Evolutionary conservation across 2,113 vertebrate genomes (phyloP).

Genomic region (Tychaedon coryphoeus): DNA sequence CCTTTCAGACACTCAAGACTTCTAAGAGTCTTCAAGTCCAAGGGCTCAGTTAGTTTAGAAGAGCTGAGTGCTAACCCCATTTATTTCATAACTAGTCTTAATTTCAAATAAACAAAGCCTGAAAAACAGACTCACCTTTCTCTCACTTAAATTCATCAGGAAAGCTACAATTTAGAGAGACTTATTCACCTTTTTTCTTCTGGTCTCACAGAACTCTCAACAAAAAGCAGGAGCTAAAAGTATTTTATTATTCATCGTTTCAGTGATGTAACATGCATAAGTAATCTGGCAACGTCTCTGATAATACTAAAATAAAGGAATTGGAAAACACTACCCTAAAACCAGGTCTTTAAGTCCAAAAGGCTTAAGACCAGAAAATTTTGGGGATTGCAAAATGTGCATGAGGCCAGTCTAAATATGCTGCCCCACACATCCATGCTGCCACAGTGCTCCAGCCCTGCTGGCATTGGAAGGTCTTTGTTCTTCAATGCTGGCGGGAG

Average conservation of each 20-base stretch:
- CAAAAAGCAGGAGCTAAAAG: neutral
- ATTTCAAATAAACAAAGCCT: constrained; percentile 1
- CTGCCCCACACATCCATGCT: neutral
- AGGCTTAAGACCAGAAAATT: neutral
- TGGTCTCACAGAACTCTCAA: neutral
- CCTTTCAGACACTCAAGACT: constrained; percentile 27
- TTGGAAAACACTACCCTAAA: neutral
- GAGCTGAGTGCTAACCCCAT: neutral
- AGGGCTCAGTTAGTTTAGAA: neutral
- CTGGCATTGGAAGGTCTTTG: neutral
- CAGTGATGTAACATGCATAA: accelerated
- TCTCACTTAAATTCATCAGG: neutral
- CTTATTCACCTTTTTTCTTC: neutral
- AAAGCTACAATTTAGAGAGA: neutral
- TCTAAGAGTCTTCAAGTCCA: neutral
- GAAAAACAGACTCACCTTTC: neutral
- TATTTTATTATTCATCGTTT: neutral
- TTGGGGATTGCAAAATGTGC: neutral
- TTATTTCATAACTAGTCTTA: neutral
- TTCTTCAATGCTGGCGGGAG: neutral
- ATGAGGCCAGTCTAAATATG: neutral
- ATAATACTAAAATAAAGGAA: neutral
- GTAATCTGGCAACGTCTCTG: neutral
- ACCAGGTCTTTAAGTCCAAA: neutral
- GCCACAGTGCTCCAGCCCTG: neutral